Evolutionary conservation across 2,797 vertebrate species (phyloP).

Genomic region (Lepus townsendii): DNA sequence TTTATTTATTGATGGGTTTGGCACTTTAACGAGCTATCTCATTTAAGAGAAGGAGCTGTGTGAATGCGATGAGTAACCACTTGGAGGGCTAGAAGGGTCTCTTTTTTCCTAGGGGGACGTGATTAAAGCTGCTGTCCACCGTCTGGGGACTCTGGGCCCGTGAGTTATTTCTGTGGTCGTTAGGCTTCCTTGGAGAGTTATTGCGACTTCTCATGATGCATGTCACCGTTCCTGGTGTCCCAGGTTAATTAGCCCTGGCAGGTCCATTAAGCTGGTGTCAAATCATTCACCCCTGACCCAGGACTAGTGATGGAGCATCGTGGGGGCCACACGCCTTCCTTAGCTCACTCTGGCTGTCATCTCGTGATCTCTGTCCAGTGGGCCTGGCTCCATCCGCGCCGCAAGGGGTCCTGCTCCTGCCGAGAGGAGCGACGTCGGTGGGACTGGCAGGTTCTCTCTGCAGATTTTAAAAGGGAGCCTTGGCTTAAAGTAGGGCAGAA

Average conservation of each 20-base stretch:
- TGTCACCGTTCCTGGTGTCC: constrained; percentile 53
- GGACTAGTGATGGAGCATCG: constrained; percentile 63
- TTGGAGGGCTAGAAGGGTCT: background rate
- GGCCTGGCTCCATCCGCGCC: constrained; percentile 16
- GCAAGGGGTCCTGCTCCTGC: background rate
- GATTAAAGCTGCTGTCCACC: constrained; percentile 53
- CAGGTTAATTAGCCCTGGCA: constrained; percentile 60
- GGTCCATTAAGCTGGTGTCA: constrained; percentile 73
- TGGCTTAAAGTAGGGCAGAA: background rate
- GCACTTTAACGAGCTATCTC: constrained; percentile 27
- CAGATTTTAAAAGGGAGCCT: constrained; percentile 12
- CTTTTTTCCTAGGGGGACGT: background rate
- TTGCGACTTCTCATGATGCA: constrained; percentile 51
- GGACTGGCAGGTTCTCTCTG: background rate
- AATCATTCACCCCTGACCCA: constrained; percentile 72
- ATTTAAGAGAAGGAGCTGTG: constrained; percentile 9
- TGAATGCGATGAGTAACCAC: background rate
- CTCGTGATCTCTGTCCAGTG: constrained; percentile 50
- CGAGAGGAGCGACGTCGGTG: background rate
- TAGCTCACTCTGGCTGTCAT: constrained; percentile 62
- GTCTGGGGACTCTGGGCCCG: constrained; percentile 46
- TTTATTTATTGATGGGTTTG: constrained; percentile 20
- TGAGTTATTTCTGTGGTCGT: constrained; percentile 70
- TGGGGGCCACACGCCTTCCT: constrained; percentile 10
- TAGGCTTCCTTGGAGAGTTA: constrained; percentile 70